These are phyloP conservation scores for Hecatera dysodea DNA, from an alignment of 2,888 invertebrate genomes.

Conservation along the genomic window DNA sequence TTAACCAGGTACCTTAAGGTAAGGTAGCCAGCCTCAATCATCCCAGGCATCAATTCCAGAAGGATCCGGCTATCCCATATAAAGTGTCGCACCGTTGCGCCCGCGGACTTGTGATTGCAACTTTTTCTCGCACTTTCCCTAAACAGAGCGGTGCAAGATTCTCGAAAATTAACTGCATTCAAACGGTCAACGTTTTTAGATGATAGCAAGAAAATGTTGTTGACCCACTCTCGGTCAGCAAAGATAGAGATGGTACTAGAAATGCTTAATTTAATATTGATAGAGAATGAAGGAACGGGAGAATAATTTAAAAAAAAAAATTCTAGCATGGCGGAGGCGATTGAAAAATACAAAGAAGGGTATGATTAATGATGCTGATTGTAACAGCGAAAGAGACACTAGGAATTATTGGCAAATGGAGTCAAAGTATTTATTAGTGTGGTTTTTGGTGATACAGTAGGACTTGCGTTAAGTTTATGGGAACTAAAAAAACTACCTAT, in stretches of 20 bases:
- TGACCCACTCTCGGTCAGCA: conserved; percentile 50
- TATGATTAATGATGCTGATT: not conserved
- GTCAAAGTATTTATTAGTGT: too few species aligned
- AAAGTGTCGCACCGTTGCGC: conserved; percentile 61
- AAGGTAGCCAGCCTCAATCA: conserved; percentile 33
- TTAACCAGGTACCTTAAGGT: conserved; percentile 10
- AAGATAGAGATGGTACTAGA: conserved; percentile 19
- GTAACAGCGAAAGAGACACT: not conserved
- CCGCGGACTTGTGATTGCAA: conserved; percentile 47
- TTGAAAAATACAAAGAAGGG: not conserved
- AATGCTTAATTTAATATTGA: not conserved
- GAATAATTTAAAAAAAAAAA: too few species aligned
- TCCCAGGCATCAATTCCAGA: conserved; percentile 34
- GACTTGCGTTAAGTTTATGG: too few species aligned
- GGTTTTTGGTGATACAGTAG: too few species aligned
- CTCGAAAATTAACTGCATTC: conserved; percentile 72
- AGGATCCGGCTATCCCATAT: conserved; percentile 65
- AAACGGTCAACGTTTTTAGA: conserved; percentile 59
- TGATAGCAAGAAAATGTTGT: conserved; percentile 48
- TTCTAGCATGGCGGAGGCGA: too few species aligned
- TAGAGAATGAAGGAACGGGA: not conserved
- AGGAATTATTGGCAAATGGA: not conserved
- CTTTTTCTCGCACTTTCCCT: conserved; percentile 68
- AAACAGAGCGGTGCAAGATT: conserved; percentile 67
- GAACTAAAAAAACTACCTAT: too few species aligned